Conservation (phyloP, 1,140 invertebrate species). For the Nephotettix cincticeps region DNA sequence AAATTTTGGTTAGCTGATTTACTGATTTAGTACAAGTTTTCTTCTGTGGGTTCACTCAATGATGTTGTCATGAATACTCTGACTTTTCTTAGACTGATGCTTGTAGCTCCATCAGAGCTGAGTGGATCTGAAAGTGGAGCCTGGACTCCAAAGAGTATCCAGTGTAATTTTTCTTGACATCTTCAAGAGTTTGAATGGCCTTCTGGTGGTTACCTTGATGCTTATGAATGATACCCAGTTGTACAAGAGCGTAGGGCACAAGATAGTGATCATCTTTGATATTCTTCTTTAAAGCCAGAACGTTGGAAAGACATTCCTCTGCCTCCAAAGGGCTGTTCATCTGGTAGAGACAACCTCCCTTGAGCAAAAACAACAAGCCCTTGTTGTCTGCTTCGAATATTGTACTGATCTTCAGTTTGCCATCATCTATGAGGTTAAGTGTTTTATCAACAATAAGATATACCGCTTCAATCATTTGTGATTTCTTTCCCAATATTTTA, state of each 20-base stretch:
- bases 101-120: conserved; percentile 69
- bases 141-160: conserved; percentile 80
- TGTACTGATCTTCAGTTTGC: conserved; percentile 45
- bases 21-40: no score
- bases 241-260: conserved; percentile 82
- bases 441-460: conserved; percentile 69
- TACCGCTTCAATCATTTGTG: conserved; percentile 65
- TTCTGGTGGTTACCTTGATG: conserved; percentile 63
- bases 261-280: conserved; percentile 84
- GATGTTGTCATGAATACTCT: background rate
- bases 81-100: conserved; percentile 38
- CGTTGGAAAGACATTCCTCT: conserved; percentile 70
- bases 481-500: conserved; percentile 74
- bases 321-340: conserved; percentile 70
- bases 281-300: conserved; percentile 69
- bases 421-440: conserved; percentile 48
- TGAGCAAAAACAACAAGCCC: conserved; percentile 72
- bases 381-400: conserved; percentile 74
- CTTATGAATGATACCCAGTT: conserved; percentile 77
- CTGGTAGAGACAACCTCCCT: conserved; percentile 79
- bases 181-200: conserved; percentile 73
- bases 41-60: background rate
- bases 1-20: no score
- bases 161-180: conserved; percentile 60
- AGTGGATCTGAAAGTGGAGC: conserved; percentile 89